These are phyloP conservation scores for Calyptommatus sinebrachiatus DNA, from an alignment of 2,113 vertebrate genomes.

Conservation along the genomic window DNA sequence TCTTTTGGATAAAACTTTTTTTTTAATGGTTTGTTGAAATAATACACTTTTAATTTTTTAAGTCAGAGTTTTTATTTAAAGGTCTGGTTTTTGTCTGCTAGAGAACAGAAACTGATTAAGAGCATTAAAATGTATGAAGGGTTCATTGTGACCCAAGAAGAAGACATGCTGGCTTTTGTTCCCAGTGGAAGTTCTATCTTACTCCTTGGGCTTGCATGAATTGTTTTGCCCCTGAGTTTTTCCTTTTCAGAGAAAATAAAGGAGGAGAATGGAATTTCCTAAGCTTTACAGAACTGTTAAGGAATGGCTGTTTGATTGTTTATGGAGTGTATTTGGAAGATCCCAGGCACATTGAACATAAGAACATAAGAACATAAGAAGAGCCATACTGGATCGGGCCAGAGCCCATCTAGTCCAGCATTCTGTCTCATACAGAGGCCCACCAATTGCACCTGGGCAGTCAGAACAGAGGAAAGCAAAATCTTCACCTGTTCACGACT, in stretches of 20 bases:
- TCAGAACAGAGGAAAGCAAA: too few relatives aligned
- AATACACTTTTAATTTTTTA: neutral
- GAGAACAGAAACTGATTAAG: neutral
- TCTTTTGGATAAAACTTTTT: too few relatives aligned
- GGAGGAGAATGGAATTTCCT: neutral
- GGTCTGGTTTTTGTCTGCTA: too few relatives aligned
- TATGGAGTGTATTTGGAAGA: neutral
- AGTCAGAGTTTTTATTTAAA: neutral
- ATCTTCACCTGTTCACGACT: too few relatives aligned
- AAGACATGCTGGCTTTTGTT: neutral
- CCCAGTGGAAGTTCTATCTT: neutral
- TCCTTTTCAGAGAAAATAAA: neutral
- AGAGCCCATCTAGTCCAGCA: too few relatives aligned
- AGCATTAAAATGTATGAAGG: neutral
- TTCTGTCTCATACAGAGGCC: too few relatives aligned
- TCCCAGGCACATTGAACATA: neutral
- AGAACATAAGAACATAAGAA: too few relatives aligned
- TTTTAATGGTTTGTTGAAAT: too few relatives aligned
- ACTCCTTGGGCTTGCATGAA: neutral
- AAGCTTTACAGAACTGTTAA: neutral
- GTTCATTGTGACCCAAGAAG: neutral
- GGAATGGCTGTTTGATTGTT: neutral
- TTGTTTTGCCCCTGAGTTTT: neutral
- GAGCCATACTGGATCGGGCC: too few relatives aligned
- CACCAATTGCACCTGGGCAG: too few relatives aligned